Base-by-base conservation (phyloP, 2,888 invertebrate species). In the Dione juno region DNA sequence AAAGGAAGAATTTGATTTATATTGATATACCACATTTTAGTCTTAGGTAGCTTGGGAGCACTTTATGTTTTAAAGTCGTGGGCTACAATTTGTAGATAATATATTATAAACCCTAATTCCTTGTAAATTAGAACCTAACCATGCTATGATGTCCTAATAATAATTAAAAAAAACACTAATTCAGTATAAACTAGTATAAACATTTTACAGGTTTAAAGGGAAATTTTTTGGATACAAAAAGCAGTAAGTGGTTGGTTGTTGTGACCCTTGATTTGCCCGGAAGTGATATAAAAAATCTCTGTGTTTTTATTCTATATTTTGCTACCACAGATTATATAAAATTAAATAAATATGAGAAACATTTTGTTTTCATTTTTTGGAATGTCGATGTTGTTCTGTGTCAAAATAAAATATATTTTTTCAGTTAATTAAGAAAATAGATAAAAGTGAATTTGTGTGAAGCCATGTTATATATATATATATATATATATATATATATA, bases 171-270 rank as follows among this genome's bases (percentile, higher is more conserved):
- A 40, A 11, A 37, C 16, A 58, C 5, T 16, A 6, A 40, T 40
- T 16, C n/a, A 35, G 9, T 63, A 45, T 35, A 64, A 50, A 63
- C n/a, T n/a, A 11, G 28, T 19, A 50, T 50, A 10, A 9, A 48
- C 45, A 37, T 71, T 71, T 77, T 76, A 69, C 77, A 76, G 76
- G 66, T 69, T 77, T 40, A 77, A 74, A 71, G 74, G 71, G 69
- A 71, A 70, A 64, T 72, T 65, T 66, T 74, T 76, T 67, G 72
- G 69, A 71, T 71, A 71, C 54, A 75, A 74, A 66, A 77, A 77
- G 50, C 77, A 76, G 77, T 77, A 74, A 77, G 77, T 77, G 53
- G 37, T 53, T 61, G 50, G 50, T 63, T 73, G 73, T 70, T 70
- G 52, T 71, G 57, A 28, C 45, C 53, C 50, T 13, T 50, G 11